Evolutionary conservation across 2,113 vertebrate genomes (phyloP).

Genomic region (Microtus oregoni): DNA sequence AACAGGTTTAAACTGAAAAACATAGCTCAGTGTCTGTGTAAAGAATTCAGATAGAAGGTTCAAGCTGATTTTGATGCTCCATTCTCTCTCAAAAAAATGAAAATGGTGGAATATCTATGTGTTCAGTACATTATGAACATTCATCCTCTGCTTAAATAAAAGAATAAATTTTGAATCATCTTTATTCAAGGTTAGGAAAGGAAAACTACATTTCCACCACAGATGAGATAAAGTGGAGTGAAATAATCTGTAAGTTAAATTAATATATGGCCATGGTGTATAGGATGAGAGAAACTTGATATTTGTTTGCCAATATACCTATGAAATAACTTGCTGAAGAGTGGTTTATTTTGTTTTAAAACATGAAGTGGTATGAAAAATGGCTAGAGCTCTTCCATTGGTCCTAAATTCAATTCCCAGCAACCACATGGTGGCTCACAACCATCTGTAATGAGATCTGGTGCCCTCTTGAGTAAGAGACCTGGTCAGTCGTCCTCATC

Average conservation of each 20-base stretch:
- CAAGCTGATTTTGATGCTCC: not conserved
- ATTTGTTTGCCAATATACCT: not conserved
- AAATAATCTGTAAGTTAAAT: not conserved
- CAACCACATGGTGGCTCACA: no score
- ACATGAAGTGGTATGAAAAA: no score
- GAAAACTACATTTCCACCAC: slow-evolving; percentile 16
- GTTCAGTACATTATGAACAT: not conserved
- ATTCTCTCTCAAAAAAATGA: not conserved
- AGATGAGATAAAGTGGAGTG: not conserved
- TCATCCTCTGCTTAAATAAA: not conserved
- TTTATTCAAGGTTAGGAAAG: not conserved
- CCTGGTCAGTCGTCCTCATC: no score
- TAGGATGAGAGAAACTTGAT: not conserved
- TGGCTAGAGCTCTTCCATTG: no score
- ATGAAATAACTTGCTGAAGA: not conserved
- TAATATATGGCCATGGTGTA: not conserved
- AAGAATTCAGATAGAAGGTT: not conserved
- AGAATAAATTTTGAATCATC: not conserved
- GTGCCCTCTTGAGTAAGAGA: no score
- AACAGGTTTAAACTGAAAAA: not conserved
- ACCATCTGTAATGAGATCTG: no score
- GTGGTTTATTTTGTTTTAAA: not conserved
- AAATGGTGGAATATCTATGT: not conserved
- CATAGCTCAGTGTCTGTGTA: not conserved
- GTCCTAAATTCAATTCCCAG: no score